Evolutionary conservation across 2,888 invertebrate species (phyloP).

Genomic region (Rotaria magnacalcarata): DNA sequence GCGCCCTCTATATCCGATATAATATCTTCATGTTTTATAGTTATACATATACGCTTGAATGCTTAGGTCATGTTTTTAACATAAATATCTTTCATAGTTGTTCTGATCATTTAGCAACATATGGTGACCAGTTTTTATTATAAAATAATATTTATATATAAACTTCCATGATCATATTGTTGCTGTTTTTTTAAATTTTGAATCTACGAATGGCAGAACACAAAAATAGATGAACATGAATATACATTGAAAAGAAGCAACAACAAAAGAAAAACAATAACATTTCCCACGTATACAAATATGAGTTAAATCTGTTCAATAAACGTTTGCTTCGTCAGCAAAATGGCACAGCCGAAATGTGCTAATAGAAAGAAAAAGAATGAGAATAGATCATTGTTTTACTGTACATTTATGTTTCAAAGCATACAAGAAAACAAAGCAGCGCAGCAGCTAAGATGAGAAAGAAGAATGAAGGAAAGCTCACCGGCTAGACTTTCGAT

Average conservation of each 20-base stretch:
- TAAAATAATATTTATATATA: too few relatives aligned
- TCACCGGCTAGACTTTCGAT: neutral
- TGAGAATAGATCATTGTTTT: neutral
- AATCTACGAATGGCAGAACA: neutral
- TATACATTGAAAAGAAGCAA: slow-evolving; percentile 23
- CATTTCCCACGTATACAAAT: neutral
- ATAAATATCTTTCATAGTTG: too few relatives aligned
- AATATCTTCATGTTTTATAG: too few relatives aligned
- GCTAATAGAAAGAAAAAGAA: neutral
- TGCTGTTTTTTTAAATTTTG: neutral
- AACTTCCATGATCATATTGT: too few relatives aligned
- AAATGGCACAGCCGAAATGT: neutral
- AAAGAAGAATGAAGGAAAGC: neutral
- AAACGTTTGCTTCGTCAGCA: neutral
- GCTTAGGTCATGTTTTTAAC: too few relatives aligned
- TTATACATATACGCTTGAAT: too few relatives aligned
- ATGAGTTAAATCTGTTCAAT: neutral
- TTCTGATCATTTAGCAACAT: too few relatives aligned
- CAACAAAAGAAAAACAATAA: neutral
- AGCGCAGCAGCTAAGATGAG: slow-evolving; percentile 13
- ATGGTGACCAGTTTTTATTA: too few relatives aligned
- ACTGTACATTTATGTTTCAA: neutral
- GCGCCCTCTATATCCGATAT: too few relatives aligned
- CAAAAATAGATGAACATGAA: neutral
- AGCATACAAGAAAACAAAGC: neutral